Percentiles rank a stretch among this genome's conserved stretches.
Evolutionary conservation across 1,140 invertebrate genomes (phyloP).

Genomic region (Eueides isabella): DNA sequence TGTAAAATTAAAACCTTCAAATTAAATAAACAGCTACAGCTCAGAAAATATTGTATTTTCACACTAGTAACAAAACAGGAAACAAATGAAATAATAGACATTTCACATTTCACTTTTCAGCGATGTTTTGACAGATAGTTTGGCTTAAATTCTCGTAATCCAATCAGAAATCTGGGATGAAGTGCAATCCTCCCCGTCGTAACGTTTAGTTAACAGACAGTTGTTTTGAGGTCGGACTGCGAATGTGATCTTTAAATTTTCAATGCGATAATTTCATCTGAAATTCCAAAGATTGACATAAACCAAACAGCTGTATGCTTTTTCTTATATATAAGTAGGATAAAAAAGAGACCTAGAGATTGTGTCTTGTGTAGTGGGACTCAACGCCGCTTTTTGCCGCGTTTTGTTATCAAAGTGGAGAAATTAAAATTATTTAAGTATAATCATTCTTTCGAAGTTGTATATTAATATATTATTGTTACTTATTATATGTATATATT

Average conservation of each 20-base stretch:
- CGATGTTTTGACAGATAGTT: constrained; percentile 2
- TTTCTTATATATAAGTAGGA: too few relatives aligned
- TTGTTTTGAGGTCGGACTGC: background rate
- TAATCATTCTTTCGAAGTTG: too few relatives aligned
- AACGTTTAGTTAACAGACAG: background rate
- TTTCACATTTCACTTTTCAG: background rate
- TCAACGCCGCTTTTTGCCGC: too few relatives aligned
- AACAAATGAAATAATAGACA: background rate
- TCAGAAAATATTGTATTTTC: background rate
- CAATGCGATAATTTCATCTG: background rate
- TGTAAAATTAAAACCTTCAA: too few relatives aligned
- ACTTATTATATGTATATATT: too few relatives aligned
- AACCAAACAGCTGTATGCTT: too few relatives aligned
- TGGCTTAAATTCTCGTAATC: background rate
- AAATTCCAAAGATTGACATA: background rate
- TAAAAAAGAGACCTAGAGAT: too few relatives aligned
- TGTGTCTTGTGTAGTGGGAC: too few relatives aligned
- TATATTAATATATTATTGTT: too few relatives aligned
- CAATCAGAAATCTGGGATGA: background rate
- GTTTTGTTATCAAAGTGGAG: too few relatives aligned
- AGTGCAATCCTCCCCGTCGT: background rate
- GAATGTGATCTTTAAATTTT: background rate
- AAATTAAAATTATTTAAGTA: too few relatives aligned
- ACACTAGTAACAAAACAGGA: background rate
- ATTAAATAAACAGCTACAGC: too few relatives aligned